Conservation (phyloP, 2,797 vertebrate genomes). For the Sphaeramia orbicularis region DNA sequence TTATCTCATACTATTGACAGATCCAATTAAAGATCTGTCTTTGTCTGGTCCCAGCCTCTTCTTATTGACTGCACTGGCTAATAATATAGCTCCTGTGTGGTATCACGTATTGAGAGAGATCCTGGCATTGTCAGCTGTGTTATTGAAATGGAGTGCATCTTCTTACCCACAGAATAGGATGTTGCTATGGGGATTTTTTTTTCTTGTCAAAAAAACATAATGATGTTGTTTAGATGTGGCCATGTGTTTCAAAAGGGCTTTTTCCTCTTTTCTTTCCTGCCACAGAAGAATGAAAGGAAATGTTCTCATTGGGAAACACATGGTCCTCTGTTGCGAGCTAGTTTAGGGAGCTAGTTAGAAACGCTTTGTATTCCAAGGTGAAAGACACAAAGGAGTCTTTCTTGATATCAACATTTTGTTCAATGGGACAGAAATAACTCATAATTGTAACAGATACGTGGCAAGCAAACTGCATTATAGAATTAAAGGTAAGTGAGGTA, state of each 20-base stretch:
- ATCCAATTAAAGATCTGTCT: slow-evolving; percentile 55
- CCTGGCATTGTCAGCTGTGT: slow-evolving; percentile 47
- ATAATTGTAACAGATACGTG: neutral
- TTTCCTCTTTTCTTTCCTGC: slow-evolving; percentile 76
- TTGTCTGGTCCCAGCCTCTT: slow-evolving; percentile 9
- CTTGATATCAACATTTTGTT: slow-evolving; percentile 20
- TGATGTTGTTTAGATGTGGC: slow-evolving; percentile 67
- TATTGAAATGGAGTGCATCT: slow-evolving; percentile 54
- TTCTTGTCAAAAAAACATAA: slow-evolving; percentile 62
- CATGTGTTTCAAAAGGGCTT: slow-evolving; percentile 58
- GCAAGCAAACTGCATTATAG: slow-evolving; percentile 3
- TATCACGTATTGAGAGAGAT: slow-evolving; percentile 20
- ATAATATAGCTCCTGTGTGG: slow-evolving; percentile 35
- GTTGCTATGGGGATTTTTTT: slow-evolving; percentile 69
- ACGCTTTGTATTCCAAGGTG: slow-evolving; percentile 33
- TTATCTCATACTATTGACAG: slow-evolving; percentile 45
- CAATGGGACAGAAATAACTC: neutral
- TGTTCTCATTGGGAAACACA: slow-evolving; percentile 67
- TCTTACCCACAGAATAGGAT: slow-evolving; percentile 56
- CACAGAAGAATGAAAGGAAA: slow-evolving; percentile 80
- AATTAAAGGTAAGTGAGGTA: neutral
- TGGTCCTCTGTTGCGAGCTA: slow-evolving; percentile 28
- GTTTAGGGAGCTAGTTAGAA: slow-evolving; percentile 26
- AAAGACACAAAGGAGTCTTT: slow-evolving; percentile 13
- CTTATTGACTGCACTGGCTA: slow-evolving; percentile 21